These are phyloP conservation scores for Phocoena sinus DNA, from an alignment of 2,113 vertebrate genomes.

Conservation along the genomic window DNA sequence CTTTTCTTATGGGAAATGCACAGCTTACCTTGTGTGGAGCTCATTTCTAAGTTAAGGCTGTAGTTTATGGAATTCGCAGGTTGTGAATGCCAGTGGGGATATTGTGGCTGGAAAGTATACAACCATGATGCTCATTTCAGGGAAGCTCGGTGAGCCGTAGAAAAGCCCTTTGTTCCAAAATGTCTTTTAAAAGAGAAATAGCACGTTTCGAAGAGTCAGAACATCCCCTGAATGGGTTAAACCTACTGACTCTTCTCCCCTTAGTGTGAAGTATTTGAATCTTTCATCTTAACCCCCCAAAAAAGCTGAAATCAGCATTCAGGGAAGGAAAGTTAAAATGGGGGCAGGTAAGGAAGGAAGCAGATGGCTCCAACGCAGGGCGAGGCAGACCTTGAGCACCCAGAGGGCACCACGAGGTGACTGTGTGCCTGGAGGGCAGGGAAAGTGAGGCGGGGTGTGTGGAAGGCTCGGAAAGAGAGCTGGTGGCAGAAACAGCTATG, in stretches of 20 bases:
- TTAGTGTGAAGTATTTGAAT: background rate
- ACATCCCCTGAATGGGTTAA: background rate
- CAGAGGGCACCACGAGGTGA: slow-evolving; percentile 15
- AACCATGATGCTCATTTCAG: background rate
- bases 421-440: background rate
- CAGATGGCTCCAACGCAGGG: background rate
- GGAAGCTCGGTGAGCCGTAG: background rate
- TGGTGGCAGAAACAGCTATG: slow-evolving; percentile 11
- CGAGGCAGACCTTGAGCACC: slow-evolving; percentile 17
- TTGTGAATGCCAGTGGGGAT: background rate
- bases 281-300: slow-evolving; percentile 19
- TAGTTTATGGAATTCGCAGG: background rate
- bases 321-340: background rate
- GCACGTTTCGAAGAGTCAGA: background rate
- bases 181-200: background rate
- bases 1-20: background rate
- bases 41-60: background rate
- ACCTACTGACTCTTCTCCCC: background rate
- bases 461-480: background rate
- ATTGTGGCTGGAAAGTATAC: background rate
- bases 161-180: background rate
- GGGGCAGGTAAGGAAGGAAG: background rate
- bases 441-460: background rate
- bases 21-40: background rate
- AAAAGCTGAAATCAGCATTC: slow-evolving; percentile 22